Conservation (phyloP, 2,113 vertebrate species). For the Cyprinus carpio region DNA sequence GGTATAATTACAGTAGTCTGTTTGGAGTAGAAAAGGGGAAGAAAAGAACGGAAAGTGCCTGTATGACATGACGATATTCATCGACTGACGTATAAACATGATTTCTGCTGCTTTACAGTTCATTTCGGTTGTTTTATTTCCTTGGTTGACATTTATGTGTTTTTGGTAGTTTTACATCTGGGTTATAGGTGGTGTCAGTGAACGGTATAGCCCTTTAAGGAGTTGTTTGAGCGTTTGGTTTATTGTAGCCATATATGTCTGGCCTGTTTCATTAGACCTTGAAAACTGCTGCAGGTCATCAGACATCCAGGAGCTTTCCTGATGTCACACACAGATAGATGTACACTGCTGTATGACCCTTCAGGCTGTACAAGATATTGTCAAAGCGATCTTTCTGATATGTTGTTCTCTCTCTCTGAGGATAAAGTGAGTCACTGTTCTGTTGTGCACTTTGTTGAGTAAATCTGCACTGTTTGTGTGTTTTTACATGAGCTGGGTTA, state of each 20-base stretch:
- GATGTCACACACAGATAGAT: conserved; percentile 18
- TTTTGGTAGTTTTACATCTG: conserved; percentile 22
- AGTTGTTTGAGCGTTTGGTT: conserved; percentile 43
- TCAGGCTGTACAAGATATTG: conserved; percentile 29
- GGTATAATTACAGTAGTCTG: conserved; percentile 51
- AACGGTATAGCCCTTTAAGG: conserved; percentile 10
- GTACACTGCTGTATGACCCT: conserved; percentile 12
- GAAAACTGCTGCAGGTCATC: conserved; percentile 19
- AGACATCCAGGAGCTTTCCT: conserved; percentile 26
- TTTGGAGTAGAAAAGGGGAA: conserved; percentile 9
- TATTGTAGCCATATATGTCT: conserved; percentile 39
- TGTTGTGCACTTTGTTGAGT: not conserved
- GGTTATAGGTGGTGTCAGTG: conserved; percentile 17
- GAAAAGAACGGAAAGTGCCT: not conserved
- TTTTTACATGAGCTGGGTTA: not conserved
- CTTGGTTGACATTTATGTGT: not conserved
- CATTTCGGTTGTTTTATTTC: conserved; percentile 40
- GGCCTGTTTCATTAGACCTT: conserved; percentile 31
- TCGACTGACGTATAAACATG: not conserved
- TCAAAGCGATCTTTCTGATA: conserved; percentile 3
- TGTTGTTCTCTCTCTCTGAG: not conserved
- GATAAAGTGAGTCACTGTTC: not conserved
- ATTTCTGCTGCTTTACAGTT: conserved; percentile 38
- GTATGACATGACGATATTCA: conserved; percentile 18
- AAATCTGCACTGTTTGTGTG: not conserved